phyloP scores from a whole-genome alignment of 1,140 invertebrate genomes.

The Marisa cornuarietis region DNA sequence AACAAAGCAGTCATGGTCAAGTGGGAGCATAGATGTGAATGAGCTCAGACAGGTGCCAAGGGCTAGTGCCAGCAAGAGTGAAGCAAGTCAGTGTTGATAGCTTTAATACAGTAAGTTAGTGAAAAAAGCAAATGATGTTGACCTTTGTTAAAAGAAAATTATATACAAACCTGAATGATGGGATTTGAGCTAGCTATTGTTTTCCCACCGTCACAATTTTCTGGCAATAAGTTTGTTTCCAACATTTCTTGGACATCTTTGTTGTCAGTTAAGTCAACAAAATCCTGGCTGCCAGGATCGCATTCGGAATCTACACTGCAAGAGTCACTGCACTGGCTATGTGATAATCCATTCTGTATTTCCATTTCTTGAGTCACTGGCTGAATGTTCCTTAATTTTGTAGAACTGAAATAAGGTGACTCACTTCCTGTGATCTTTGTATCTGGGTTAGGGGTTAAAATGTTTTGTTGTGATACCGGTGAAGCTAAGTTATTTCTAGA shows the following conservation, averaged over 20 bases:
- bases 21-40: neutral
- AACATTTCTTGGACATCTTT: neutral
- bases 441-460: no score
- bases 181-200: neutral
- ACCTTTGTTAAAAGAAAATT: no score
- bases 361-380: neutral
- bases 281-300: slow-evolving; percentile 13
- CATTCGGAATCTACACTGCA: slow-evolving; percentile 19
- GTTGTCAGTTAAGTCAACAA: no score
- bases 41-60: neutral
- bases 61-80: neutral
- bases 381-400: neutral
- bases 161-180: neutral
- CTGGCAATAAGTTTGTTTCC: neutral
- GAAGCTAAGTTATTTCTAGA: neutral
- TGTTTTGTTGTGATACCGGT: neutral
- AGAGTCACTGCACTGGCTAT: slow-evolving; percentile 12
- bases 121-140: neutral
- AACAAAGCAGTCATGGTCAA: no score
- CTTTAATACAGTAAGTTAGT: no score
- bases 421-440: neutral
- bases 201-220: neutral
- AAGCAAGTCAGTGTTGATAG: no score
- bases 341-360: no score
- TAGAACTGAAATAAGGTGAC: neutral